Evolutionary conservation across 2,797 vertebrate genomes (phyloP).

Genomic region (Sebastes hubbsi): DNA sequence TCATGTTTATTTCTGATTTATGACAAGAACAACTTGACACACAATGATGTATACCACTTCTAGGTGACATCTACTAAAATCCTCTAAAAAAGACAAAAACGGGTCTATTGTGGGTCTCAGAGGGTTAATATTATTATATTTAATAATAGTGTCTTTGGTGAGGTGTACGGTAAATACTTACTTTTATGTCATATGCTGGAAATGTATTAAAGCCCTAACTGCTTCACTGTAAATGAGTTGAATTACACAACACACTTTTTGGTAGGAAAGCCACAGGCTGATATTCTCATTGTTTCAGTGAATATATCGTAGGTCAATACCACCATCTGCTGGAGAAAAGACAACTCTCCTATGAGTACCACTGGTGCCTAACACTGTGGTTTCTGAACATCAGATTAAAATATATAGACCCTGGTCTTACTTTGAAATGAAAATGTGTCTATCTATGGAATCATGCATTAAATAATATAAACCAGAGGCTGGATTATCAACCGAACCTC

Average conservation of each 20-base stretch:
- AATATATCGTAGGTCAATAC: background rate
- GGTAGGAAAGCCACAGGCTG: background rate
- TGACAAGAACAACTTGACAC: no score
- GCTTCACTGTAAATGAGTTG: background rate
- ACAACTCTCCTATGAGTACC: background rate
- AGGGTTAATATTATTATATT: background rate
- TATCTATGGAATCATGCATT: background rate
- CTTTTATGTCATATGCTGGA: background rate
- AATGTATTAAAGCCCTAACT: background rate
- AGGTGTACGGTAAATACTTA: background rate
- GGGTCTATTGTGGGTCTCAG: no score
- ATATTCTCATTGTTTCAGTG: background rate
- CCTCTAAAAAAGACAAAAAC: no score
- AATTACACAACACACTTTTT: background rate
- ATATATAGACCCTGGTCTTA: background rate
- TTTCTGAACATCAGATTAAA: background rate
- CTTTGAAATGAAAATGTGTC: background rate
- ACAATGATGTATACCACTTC: no score
- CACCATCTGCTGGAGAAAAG: slow-evolving; percentile 34
- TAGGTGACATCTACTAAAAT: no score
- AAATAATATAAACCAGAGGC: no score
- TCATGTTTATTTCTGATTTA: no score
- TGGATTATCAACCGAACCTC: no score
- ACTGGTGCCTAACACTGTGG: no score
- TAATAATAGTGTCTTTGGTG: background rate